Percentiles rank a stretch among this genome's conserved stretches.
Conservation (phyloP, 2,113 vertebrate genomes). For the Pan troglodytes region NHGRI_mPanTro3-v2.1_pri NC_072401.2:115117001-115117500, state of each 20-base stretch:
- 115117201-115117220: not conserved
- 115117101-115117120: not conserved
- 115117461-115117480: not conserved
- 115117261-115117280: not conserved
- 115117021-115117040: slow-evolving; percentile 48
- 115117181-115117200: not conserved
- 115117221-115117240: not conserved
- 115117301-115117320: not conserved
- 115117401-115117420: not conserved
- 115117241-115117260: not conserved
- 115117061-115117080: not conserved
- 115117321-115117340: not conserved
- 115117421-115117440: not conserved
- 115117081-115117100: not conserved
- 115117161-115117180: not conserved
- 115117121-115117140: not conserved
- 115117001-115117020: slow-evolving; percentile 41
- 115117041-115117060: slow-evolving; percentile 37
- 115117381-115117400: not conserved
- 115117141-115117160: not conserved
- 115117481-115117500: not conserved
- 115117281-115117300: not conserved
- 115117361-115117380: not conserved
- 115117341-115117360: not conserved
- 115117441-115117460: not conserved